phyloP scores from a whole-genome alignment of 2,797 vertebrate species.

The Moxostoma hubbsi region DNA sequence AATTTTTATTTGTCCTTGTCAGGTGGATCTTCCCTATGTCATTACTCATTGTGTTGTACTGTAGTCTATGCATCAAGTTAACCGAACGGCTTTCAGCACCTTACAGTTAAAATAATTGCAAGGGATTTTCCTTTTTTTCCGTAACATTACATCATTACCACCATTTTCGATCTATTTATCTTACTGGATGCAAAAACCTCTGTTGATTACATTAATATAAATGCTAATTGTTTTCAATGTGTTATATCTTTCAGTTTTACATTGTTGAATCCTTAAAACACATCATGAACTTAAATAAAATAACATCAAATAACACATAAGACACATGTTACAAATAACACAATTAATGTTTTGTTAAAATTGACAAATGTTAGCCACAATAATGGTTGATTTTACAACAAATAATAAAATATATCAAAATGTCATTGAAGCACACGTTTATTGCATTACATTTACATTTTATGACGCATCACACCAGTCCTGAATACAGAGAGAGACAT shows the following conservation, averaged over 20 bases:
- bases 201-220: slow-evolving; percentile 17
- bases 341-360: not conserved
- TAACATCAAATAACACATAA: not conserved
- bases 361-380: slow-evolving; percentile 12
- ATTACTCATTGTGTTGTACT: slow-evolving; percentile 63
- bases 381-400: not conserved
- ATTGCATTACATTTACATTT: not conserved
- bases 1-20: slow-evolving; percentile 66
- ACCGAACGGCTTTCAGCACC: slow-evolving; percentile 68
- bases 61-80: slow-evolving; percentile 65
- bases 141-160: slow-evolving; percentile 41
- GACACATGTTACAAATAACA: slow-evolving; percentile 4
- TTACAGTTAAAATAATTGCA: slow-evolving; percentile 68
- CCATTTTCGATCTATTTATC: slow-evolving; percentile 48
- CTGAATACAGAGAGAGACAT: not conserved
- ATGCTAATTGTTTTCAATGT: slow-evolving; percentile 14
- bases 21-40: slow-evolving; percentile 55
- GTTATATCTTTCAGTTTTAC: slow-evolving; percentile 26
- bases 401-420: slow-evolving; percentile 11
- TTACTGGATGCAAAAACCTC: slow-evolving; percentile 61
- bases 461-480: not conserved
- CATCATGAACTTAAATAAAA: not conserved
- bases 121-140: slow-evolving; percentile 48
- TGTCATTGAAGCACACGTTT: not conserved
- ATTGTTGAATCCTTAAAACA: not conserved